Base-by-base conservation (phyloP, 2,888 invertebrate genomes). In the Stenolophus ochropezus region DNA sequence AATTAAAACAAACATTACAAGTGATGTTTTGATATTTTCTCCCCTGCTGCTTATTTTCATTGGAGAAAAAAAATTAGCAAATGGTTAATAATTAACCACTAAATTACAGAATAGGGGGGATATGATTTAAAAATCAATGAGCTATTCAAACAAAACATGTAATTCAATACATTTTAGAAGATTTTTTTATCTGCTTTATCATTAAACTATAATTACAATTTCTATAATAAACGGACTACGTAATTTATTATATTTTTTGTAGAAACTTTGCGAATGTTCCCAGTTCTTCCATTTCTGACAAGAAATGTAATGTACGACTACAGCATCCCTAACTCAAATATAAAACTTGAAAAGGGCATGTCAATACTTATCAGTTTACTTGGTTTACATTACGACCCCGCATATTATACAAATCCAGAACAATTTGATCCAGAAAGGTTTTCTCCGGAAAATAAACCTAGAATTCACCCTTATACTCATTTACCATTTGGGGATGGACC, bases 231-330 rank as follows among this genome's bases (percentile, higher is more conserved):
- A n/a, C n/a, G n/a, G n/a, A n/a, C n/a, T n/a, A n/a, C 27, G 16
- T 27, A 25, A 25, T 69, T 61, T 61, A 61, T 61, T 61, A 20
- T 61, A 16, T 56, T 56, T 8, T 56, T 56, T 25, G 33, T 23
- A 80, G 84, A 84, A 78, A 84, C 82, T 5, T 61, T 82, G 18
- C 51, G 84, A 53, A 82, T 82, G 53, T 84, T 82, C 42, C 82
- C 84, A n/a, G 14, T 51, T 0, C 20, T 83, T 0, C 58, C 42
- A 33, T 76, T 81, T 51, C 25, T 77, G 0, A 4, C 76, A 42
- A 71, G 83, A 16, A 56, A 49, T 49, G 21, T 77, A 0, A 56
- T 74, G n/a, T 21, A 51, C 20, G 78, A 81, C 49, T 83, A 83
- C 47, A 74, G 2, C 3, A 61, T 82, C 5, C 73, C 77, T 33